Conservation (phyloP, 2,797 vertebrate genomes). For the Salarias fasciatus region DNA sequence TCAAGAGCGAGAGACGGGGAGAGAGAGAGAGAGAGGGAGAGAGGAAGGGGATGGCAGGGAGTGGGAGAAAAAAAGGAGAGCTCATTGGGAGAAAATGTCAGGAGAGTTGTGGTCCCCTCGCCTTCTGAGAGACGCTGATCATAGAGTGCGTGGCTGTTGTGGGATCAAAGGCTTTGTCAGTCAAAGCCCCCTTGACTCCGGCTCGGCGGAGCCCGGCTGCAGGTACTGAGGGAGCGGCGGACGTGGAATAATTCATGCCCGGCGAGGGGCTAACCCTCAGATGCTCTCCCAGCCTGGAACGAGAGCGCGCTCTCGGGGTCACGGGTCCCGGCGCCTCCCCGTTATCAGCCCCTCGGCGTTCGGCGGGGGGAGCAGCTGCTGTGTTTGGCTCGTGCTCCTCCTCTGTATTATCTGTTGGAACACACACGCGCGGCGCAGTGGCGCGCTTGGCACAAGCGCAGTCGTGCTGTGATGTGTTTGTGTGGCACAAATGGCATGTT, state of each 20-base stretch:
- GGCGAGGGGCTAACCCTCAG: constrained; percentile 48
- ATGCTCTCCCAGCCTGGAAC: constrained; percentile 51
- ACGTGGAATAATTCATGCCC: constrained; percentile 77
- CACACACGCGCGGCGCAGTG: constrained; percentile 34
- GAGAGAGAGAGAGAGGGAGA: constrained; percentile 1
- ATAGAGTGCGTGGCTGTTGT: constrained; percentile 70
- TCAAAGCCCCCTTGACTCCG: constrained; percentile 76
- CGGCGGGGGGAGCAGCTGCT: constrained; percentile 46
- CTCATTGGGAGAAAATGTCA: constrained; percentile 49
- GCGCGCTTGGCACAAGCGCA: constrained; percentile 34
- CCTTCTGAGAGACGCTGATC: constrained; percentile 64
- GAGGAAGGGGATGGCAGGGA: constrained; percentile 1
- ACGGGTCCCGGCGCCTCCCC: constrained; percentile 54
- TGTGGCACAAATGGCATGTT: constrained; percentile 44
- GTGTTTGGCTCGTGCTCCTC: constrained; percentile 35
- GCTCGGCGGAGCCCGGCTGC: constrained; percentile 63
- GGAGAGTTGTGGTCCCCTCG: constrained; percentile 49
- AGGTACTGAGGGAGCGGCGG: constrained; percentile 63
- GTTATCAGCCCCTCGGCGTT: constrained; percentile 57
- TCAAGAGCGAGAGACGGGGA: constrained; percentile 6
- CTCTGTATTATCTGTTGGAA: constrained; percentile 41
- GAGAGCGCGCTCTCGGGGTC: constrained; percentile 57
- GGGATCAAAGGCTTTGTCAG: constrained; percentile 83
- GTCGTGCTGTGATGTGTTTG: constrained; percentile 26
- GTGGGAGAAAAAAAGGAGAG: constrained; percentile 9